phyloP scores from a whole-genome alignment of 2,888 invertebrate genomes.

The Himalopsyche japonica region DNA sequence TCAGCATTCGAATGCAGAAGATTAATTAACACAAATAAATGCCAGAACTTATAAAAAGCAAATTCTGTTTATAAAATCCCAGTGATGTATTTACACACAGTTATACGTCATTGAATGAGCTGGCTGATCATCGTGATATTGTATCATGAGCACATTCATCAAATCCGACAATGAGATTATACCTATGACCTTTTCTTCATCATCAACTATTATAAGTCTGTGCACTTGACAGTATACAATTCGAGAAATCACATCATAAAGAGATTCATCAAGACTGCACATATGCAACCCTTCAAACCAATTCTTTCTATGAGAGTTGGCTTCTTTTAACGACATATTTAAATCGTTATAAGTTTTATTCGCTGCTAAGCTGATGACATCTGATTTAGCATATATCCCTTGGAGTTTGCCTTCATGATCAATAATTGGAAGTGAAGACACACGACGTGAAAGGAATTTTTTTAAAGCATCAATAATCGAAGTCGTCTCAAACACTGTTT shows the following conservation, averaged over 20 bases:
- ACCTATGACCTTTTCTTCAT: conserved; percentile 18
- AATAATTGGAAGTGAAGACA: conserved; percentile 26
- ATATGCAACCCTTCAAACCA: conserved; percentile 27
- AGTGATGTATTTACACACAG: neutral
- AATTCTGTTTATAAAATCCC: too few species aligned
- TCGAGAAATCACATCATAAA: conserved; percentile 17
- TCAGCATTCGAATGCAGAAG: too few species aligned
- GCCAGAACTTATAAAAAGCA: too few species aligned
- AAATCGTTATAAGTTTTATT: conserved; percentile 27
- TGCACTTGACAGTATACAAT: conserved; percentile 23
- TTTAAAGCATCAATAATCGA: conserved; percentile 20
- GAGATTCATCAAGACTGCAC: conserved; percentile 19
- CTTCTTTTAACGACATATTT: conserved; percentile 19
- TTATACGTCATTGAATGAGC: neutral
- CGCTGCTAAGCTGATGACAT: conserved; percentile 16
- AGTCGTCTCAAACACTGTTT: conserved; percentile 4
- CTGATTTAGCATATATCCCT: conserved; percentile 20
- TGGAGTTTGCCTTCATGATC: conserved; percentile 17
- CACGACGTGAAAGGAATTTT: conserved; percentile 13
- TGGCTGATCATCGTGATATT: neutral
- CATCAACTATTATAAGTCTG: conserved; percentile 25
- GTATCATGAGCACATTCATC: conserved; percentile 3
- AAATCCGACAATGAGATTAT: conserved; percentile 26
- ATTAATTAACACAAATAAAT: too few species aligned
- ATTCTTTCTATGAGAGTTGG: conserved; percentile 3